A percentile compares a stretch with the other conserved stretches of the same genome.
These are phyloP conservation scores for Phalera bucephala DNA, from an alignment of 2,888 invertebrate genomes.

Conservation along the genomic window DNA sequence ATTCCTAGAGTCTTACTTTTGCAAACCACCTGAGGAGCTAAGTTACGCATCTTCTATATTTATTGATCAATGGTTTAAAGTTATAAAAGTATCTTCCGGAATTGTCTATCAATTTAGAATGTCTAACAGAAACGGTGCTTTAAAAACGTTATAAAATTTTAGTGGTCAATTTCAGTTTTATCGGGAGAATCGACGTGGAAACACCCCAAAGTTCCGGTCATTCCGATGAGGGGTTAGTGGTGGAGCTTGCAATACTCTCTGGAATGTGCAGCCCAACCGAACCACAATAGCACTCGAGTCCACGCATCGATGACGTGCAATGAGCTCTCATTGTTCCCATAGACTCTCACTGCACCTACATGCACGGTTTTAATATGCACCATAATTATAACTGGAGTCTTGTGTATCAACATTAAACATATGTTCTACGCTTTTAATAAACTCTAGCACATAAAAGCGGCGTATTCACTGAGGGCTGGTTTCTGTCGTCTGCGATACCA, in stretches of 20 bases:
- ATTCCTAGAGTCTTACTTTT: too few relatives aligned
- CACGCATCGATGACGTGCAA: slow-evolving; percentile 23
- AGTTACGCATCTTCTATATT: too few relatives aligned
- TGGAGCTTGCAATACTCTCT: slow-evolving; percentile 23
- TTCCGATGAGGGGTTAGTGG: slow-evolving; percentile 13
- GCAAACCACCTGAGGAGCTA: too few relatives aligned
- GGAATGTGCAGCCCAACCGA: slow-evolving; percentile 20
- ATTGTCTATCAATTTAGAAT: slow-evolving; percentile 10
- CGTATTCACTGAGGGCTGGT: too few relatives aligned
- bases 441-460: too few relatives aligned
- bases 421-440: too few relatives aligned
- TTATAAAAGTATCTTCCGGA: slow-evolving; percentile 8
- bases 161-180: slow-evolving; percentile 20
- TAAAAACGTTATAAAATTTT: slow-evolving; percentile 15
- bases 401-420: too few relatives aligned
- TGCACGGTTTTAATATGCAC: background rate
- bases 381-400: background rate
- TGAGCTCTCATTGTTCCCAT: slow-evolving; percentile 28
- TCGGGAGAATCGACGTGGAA: slow-evolving; percentile 16
- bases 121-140: background rate
- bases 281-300: slow-evolving; percentile 25
- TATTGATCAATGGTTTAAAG: slow-evolving; percentile 3
- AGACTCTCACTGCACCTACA: background rate
- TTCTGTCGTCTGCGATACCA: too few relatives aligned
- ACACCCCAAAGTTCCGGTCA: slow-evolving; percentile 20